These are phyloP conservation scores for Phenganax stokvisi DNA, from an alignment of 92 coral and sea anemone genomes.

Conservation along the genomic window DNA sequence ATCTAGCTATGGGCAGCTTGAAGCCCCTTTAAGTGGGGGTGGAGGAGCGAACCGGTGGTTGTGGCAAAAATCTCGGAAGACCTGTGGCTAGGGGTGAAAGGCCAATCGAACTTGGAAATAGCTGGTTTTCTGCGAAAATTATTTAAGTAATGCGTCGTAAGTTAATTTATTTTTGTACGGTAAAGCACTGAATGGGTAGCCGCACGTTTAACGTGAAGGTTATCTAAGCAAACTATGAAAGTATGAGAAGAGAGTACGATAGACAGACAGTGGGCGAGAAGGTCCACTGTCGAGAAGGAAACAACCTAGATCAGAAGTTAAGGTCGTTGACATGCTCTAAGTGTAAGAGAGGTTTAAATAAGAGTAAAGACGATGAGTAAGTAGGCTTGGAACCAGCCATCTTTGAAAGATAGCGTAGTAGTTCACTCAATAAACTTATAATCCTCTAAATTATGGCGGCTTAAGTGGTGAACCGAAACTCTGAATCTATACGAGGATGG, in stretches of 20 bases:
- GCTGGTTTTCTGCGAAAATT: slow-evolving; percentile 37
- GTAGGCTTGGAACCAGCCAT: slow-evolving; percentile 94
- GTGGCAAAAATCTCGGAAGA: slow-evolving; percentile 28
- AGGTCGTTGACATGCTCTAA: slow-evolving; percentile 51
- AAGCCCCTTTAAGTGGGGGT: too few species aligned
- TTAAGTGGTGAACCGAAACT: slow-evolving; percentile 17
- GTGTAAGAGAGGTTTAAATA: slow-evolving; percentile 4
- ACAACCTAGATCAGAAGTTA: neutral
- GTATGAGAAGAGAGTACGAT: neutral
- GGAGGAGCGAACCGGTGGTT: slow-evolving; percentile 6
- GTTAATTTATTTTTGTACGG: too few species aligned
- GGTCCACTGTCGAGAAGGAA: neutral
- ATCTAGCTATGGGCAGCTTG: slow-evolving; percentile 13
- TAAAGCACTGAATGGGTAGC: too few species aligned
- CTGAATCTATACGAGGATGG: neutral
- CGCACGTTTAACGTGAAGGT: too few species aligned
- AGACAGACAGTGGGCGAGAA: slow-evolving; percentile 16
- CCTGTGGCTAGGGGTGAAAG: slow-evolving; percentile 35
- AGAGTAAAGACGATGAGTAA: slow-evolving; percentile 65
- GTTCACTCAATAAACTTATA: slow-evolving; percentile 41
- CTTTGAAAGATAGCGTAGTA: slow-evolving; percentile 73
- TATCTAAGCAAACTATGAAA: slow-evolving; percentile 4
- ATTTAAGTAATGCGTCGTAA: slow-evolving; percentile 24
- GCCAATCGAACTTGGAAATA: slow-evolving; percentile 23
- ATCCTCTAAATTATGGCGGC: slow-evolving; percentile 20